Conservation (phyloP, 2,888 invertebrate species). For the Brassicogethes aeneus region DNA sequence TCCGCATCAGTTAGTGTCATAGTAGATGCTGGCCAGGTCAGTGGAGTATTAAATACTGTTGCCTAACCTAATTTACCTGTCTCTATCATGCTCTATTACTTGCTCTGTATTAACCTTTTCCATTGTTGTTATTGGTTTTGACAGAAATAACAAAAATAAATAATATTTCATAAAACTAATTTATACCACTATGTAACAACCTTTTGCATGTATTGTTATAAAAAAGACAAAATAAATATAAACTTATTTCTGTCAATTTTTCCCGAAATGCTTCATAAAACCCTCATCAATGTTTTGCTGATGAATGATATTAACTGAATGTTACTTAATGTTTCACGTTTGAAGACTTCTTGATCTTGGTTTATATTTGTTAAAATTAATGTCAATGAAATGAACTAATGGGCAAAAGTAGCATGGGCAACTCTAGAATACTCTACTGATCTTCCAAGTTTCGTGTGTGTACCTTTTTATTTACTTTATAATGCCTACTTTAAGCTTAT, state of each 20-base stretch:
- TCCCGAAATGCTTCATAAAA: background rate
- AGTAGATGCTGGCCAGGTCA: constrained; percentile 32
- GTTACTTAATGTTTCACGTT: background rate
- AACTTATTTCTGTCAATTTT: background rate
- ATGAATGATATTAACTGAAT: background rate
- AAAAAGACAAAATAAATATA: too few relatives aligned
- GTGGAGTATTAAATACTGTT: constrained; percentile 31
- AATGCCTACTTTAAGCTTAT: too few relatives aligned
- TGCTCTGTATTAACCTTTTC: background rate
- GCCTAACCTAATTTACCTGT: constrained; percentile 21
- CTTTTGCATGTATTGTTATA: too few relatives aligned
- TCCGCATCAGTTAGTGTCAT: constrained; percentile 35
- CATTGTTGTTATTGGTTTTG: background rate
- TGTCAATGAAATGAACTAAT: constrained; percentile 4
- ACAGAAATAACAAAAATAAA: background rate
- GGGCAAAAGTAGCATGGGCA: constrained; percentile 18
- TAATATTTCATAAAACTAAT: too few relatives aligned
- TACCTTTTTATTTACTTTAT: too few relatives aligned
- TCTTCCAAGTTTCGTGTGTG: too few relatives aligned
- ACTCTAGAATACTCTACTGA: constrained; percentile 21
- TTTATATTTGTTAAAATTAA: constrained; percentile 9
- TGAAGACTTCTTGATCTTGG: background rate
- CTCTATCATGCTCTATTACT: constrained; percentile 10
- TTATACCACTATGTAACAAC: too few relatives aligned
- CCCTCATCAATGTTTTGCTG: background rate